These are phyloP conservation scores for Diplosoma virens DNA, from an alignment of 23 tunicate genomes.

Conservation along the genomic window DNA sequence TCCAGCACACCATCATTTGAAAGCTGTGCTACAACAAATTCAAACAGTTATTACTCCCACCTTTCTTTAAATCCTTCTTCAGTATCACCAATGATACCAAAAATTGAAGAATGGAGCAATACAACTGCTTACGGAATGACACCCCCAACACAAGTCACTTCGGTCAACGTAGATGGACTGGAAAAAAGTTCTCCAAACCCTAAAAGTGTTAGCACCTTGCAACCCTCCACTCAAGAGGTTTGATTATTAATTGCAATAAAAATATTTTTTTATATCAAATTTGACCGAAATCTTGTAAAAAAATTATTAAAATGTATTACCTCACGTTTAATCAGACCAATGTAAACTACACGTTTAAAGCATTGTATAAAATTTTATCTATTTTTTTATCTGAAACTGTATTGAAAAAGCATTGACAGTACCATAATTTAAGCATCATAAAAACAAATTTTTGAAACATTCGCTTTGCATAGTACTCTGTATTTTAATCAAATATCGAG, in stretches of 20 bases:
- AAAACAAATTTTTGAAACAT: no score
- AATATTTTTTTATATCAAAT: no score
- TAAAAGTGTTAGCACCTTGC: conserved; percentile 35
- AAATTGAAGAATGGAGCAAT: conserved; percentile 80
- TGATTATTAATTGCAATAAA: no score
- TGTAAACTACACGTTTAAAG: no score
- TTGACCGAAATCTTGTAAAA: not conserved
- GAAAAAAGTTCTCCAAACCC: conserved; percentile 42
- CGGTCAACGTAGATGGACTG: conserved; percentile 56
- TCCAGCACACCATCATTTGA: conserved; percentile 8
- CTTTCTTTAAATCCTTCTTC: conserved; percentile 41
- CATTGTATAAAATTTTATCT: no score
- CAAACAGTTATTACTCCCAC: conserved; percentile 6
- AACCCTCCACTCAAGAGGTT: conserved; percentile 40
- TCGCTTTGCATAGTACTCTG: no score
- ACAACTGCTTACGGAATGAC: conserved; percentile 84
- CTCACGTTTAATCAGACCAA: no score
- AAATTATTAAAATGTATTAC: no score
- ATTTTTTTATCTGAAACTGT: no score
- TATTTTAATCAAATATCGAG: no score
- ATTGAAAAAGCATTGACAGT: no score
- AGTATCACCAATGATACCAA: conserved; percentile 59
- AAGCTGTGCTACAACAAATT: not conserved
- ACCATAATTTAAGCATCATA: no score
- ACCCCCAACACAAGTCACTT: conserved; percentile 86